phyloP scores from a whole-genome alignment of 1,140 invertebrate genomes.

The Calephelis virginiensis region DNA sequence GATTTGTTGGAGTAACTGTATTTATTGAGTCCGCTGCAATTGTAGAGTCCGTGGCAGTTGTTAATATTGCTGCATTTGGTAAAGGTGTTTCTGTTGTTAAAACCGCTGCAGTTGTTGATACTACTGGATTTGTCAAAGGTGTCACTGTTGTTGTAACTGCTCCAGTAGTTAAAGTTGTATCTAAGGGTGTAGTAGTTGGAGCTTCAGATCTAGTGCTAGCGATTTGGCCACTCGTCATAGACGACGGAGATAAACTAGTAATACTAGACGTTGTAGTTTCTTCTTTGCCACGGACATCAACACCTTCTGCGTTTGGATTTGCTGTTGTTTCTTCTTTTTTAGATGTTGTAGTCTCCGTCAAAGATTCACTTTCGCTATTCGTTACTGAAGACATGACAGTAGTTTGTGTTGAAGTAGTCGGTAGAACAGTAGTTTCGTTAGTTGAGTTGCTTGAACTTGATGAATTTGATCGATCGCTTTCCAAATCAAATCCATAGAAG shows the following conservation, averaged over 20 bases:
- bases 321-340: conserved; percentile 51
- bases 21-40: too few relatives aligned
- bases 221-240: not conserved
- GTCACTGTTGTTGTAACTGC: conserved; percentile 16
- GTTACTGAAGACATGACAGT: conserved; percentile 9
- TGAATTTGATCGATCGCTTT: conserved; percentile 52
- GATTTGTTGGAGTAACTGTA: too few relatives aligned
- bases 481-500: conserved; percentile 88
- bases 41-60: too few relatives aligned
- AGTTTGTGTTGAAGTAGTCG: conserved; percentile 13
- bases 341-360: conserved; percentile 23
- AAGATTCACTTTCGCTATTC: not conserved
- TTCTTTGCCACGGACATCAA: conserved; percentile 39
- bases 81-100: conserved; percentile 18
- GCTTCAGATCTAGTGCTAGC: not conserved
- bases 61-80: conserved; percentile 4
- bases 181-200: not conserved
- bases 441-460: conserved; percentile 18
- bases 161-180: conserved; percentile 20
- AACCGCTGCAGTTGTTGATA: conserved; percentile 6
- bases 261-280: conserved; percentile 29
- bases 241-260: conserved; percentile 13
- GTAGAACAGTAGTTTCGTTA: conserved; percentile 24
- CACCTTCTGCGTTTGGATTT: conserved; percentile 45
- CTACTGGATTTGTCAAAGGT: conserved; percentile 22